Evolutionary conservation across 2,888 invertebrate genomes (phyloP), one percentile per base, ranked within the genome.

Genomic region (Athalia cordata): DNA sequence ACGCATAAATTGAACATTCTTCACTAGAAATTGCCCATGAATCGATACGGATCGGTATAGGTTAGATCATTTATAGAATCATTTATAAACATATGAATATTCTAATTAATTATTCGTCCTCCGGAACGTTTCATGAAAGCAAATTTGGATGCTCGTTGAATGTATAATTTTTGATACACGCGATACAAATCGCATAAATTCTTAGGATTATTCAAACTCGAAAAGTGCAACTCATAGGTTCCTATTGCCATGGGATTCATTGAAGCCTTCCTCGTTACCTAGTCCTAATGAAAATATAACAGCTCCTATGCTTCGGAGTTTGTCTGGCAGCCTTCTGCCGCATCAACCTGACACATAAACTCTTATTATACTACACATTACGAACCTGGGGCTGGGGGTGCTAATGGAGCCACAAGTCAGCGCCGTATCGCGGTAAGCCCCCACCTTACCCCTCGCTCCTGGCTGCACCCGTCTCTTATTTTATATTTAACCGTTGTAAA

Each of bases 321-420:
- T 87, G 89, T 89, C 89, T 89, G 87, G 87, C 86, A 87, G 87
- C 87, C 87, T 87, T 87, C 88, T 85, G 86, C 87, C 88, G 89
- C 89, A 89, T 89, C 89, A 90, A 89, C 87, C 89, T 90, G 89
- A 89, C 89, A 89, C 89, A 90, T 89, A 90, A 89, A 89, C 89
- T 90, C 89, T 90, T 90, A 90, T 90, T 90, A 89, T 89, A 85
- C 89, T 89, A 89, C 89, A 89, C 88, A 88, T 90, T 90, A 89
- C 85, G 81, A 86, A 79, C 84, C 85, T 57, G 57, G 52, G 76
- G 61, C 59, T 52, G 77, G 80, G 82, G 81, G 82, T 87, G 89
- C 89, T 89, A 90, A 89, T 89, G 89, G 90, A 89, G 89, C 89
- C 89, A 89, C 89, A 89, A 90, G 90, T 89, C 89, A 90, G 88